Conservation (phyloP, 2,113 vertebrate species). For the Pachyramphus minor region DNA sequence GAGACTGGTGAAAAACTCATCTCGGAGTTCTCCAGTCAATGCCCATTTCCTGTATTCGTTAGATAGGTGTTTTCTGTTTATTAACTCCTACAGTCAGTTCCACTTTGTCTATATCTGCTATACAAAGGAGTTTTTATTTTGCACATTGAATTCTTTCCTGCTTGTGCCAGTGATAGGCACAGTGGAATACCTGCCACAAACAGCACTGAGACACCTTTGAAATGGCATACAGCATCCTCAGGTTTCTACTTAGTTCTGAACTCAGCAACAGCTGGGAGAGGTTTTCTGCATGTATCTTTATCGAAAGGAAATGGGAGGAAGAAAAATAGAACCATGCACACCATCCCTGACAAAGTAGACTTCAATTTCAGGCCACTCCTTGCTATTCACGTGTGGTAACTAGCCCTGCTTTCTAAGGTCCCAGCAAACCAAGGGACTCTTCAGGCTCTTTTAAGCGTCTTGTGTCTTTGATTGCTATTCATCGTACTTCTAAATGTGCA, state of each 20-base stretch:
- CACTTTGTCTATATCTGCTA: neutral
- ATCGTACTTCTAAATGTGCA: neutral
- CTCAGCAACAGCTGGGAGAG: neutral
- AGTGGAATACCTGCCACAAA: neutral
- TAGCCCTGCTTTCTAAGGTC: neutral
- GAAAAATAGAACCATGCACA: fast-evolving
- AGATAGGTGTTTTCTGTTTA: neutral
- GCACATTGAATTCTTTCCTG: neutral
- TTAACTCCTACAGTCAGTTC: neutral
- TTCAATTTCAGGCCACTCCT: neutral
- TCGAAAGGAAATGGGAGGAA: neutral
- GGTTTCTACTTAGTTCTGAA: neutral
- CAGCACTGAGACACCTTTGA: neutral
- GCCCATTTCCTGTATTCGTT: neutral
- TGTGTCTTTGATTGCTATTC: neutral
- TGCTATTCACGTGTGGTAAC: neutral
- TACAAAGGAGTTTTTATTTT: neutral
- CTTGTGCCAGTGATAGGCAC: neutral
- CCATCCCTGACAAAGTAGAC: neutral
- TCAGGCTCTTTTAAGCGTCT: neutral
- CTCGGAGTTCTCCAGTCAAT: neutral
- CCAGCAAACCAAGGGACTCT: neutral
- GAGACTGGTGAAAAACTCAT: neutral
- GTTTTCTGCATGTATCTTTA: neutral
- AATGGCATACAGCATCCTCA: neutral